phyloP scores from a whole-genome alignment of 2,113 vertebrate species.

The Syrmaticus mikado region DNA sequence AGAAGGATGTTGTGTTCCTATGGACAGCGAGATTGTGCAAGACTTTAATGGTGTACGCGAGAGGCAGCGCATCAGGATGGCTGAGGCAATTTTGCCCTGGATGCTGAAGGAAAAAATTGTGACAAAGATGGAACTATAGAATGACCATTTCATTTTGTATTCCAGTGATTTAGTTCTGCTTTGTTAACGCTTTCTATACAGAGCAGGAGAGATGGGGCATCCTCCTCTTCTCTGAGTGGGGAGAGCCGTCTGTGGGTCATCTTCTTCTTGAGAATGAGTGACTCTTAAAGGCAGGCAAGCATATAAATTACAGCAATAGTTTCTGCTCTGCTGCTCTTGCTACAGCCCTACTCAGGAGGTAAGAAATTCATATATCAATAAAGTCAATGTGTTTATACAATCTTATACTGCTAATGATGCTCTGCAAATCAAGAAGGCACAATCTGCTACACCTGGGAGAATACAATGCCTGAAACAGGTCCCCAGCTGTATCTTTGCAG shows the following conservation, averaged over 20 bases:
- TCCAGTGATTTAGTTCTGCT: neutral
- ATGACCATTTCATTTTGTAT: neutral
- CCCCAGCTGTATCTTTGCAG: neutral
- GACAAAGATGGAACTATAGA: neutral
- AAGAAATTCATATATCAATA: neutral
- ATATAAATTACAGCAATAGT: neutral
- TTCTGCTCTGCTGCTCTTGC: neutral
- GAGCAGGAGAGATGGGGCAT: neutral
- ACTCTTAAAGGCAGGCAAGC: neutral
- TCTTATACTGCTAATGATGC: neutral
- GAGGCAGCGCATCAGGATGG: neutral
- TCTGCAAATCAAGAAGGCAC: neutral
- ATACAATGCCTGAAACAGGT: neutral
- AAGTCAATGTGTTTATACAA: neutral
- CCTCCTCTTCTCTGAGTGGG: neutral
- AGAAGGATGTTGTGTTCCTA: neutral
- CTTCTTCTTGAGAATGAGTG: neutral
- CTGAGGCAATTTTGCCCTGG: neutral
- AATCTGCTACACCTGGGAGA: neutral
- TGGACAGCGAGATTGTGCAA: neutral
- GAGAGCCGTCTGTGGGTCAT: neutral
- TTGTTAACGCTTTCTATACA: neutral
- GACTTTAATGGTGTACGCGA: fast-evolving
- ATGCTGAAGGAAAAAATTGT: neutral
- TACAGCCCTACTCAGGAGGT: neutral